Conservation (phyloP, 2,797 vertebrate genomes). For the Tiaroga cobitis region DNA sequence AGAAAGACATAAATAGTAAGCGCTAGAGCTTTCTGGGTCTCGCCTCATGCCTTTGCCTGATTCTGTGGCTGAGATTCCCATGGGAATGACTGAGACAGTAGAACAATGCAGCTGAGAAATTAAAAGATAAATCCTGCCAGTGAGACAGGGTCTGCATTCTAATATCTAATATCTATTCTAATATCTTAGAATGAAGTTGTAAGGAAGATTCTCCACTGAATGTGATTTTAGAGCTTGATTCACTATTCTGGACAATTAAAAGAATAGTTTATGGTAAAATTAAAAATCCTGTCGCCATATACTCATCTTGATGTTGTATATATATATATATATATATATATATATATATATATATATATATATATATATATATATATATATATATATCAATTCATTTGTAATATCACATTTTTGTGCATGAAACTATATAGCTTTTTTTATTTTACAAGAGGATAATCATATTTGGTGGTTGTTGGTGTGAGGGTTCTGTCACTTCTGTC, state of each 20-base stretch:
- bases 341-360: no score
- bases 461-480: neutral
- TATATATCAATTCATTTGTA: no score
- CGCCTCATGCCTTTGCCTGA: conserved; percentile 44
- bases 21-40: conserved; percentile 45
- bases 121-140: conserved; percentile 57
- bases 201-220: conserved; percentile 26
- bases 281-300: neutral
- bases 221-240: conserved; percentile 32
- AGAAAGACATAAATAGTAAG: conserved; percentile 56
- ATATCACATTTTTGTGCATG: neutral
- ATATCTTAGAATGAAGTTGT: conserved; percentile 51
- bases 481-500: no score
- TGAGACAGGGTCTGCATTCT: conserved; percentile 49
- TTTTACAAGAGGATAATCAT: neutral
- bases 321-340: no score
- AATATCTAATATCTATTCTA: conserved; percentile 51
- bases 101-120: conserved; percentile 50
- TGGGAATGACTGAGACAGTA: conserved; percentile 43
- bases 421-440: neutral
- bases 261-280: conserved; percentile 10
- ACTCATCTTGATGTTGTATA: conserved; percentile 1
- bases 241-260: conserved; percentile 27
- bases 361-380: no score
- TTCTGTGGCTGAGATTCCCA: conserved; percentile 39